Conservation (phyloP, 2,797 vertebrate genomes). For the Cynodonichthys magdalenae region DNA sequence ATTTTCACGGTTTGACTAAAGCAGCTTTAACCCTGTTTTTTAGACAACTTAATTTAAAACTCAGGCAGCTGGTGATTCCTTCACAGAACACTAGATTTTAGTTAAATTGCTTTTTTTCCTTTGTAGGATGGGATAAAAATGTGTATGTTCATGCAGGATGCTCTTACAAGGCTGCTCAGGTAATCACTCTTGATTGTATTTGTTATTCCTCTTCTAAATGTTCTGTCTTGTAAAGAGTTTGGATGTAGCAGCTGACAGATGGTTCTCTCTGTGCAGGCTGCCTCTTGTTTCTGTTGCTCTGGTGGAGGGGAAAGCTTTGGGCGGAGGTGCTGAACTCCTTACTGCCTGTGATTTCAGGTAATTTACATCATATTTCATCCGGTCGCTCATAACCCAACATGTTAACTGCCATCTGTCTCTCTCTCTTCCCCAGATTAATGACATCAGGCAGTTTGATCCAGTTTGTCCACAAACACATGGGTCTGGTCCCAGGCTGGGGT, state of each 20-base stretch:
- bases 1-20: no score
- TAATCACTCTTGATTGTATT: conserved; percentile 73
- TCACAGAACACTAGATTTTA: no score
- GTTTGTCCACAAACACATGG: conserved; percentile 97
- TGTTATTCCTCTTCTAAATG: no score
- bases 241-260: conserved; percentile 53
- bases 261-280: conserved; percentile 81
- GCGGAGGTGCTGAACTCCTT: conserved; percentile 92
- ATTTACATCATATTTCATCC: background rate
- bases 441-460: conserved; percentile 87
- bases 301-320: conserved; percentile 91
- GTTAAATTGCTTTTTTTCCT: conserved; percentile 17
- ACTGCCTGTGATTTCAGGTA: conserved; percentile 98
- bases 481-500: conserved; percentile 95
- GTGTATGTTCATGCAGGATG: conserved; percentile 97
- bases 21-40: no score
- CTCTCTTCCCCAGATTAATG: conserved; percentile 85
- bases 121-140: conserved; percentile 91
- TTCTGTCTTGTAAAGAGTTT: no score
- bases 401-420: background rate
- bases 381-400: background rate
- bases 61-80: no score
- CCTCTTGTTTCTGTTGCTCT: conserved; percentile 92
- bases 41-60: no score
- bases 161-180: conserved; percentile 91